Percentiles rank a stretch among this genome's conserved stretches.
These are phyloP conservation scores for Podarcis cretensis DNA, from an alignment of 2,113 vertebrate species.

Conservation along the genomic window DNA sequence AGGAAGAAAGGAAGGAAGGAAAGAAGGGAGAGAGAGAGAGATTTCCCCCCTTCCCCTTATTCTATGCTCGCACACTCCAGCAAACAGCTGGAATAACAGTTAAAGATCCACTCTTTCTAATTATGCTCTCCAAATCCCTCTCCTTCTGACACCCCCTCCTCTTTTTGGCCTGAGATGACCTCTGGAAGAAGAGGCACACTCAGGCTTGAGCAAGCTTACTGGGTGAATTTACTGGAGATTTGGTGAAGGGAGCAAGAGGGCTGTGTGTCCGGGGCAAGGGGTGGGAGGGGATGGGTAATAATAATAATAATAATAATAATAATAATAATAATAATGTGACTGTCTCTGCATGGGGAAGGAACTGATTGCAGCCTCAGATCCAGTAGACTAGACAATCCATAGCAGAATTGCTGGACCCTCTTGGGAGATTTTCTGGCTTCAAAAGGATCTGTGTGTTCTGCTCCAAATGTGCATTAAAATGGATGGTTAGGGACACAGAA, in stretches of 20 bases:
- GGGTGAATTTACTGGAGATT: neutral
- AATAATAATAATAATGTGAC: neutral
- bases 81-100: constrained; percentile 9
- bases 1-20: neutral
- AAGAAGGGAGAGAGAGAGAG: neutral
- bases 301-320: no score
- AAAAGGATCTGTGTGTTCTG: neutral
- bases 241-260: neutral
- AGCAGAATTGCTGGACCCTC: neutral
- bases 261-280: neutral
- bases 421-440: no score
- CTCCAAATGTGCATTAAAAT: neutral
- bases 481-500: no score
- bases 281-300: neutral
- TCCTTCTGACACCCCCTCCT: neutral
- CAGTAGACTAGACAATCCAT: neutral
- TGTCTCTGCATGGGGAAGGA: neutral
- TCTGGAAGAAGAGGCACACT: neutral
- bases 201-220: neutral
- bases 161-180: neutral
- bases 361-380: neutral
- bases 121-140: neutral
- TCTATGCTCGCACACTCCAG: neutral
- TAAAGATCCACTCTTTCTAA: neutral
- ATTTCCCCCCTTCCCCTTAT: neutral